phyloP scores from a whole-genome alignment of 2,797 vertebrate species.

The Acipenser transmontanus region DNA sequence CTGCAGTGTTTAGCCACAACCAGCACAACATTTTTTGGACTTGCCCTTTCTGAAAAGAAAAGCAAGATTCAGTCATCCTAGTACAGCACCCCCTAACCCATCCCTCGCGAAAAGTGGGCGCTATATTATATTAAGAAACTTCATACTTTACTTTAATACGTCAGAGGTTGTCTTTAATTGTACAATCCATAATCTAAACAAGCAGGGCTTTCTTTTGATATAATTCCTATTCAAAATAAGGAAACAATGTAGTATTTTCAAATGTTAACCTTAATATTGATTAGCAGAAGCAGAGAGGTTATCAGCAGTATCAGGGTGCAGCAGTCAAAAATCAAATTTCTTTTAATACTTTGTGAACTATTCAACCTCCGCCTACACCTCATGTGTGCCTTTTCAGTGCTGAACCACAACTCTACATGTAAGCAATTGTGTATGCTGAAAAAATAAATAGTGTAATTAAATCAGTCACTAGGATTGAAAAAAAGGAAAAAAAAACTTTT shows the following conservation, averaged over 20 bases:
- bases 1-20: constrained; percentile 69
- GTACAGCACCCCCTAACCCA: neutral
- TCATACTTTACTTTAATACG: no score
- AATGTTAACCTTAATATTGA: no score
- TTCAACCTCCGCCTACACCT: no score
- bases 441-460: no score
- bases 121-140: no score
- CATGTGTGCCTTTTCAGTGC: no score
- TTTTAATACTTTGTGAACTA: no score
- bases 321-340: no score
- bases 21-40: constrained; percentile 73
- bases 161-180: neutral
- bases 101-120: neutral
- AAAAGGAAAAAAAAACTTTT: neutral
- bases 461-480: neutral
- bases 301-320: no score
- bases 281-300: no score
- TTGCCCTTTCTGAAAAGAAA: constrained; percentile 57
- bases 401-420: no score
- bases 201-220: neutral
- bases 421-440: no score
- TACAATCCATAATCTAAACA: neutral
- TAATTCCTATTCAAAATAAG: neutral
- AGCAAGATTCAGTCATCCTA: constrained; percentile 1
- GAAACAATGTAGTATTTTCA: neutral